Conservation (phyloP, 2,888 invertebrate genomes). For the Eledona agricola region DNA sequence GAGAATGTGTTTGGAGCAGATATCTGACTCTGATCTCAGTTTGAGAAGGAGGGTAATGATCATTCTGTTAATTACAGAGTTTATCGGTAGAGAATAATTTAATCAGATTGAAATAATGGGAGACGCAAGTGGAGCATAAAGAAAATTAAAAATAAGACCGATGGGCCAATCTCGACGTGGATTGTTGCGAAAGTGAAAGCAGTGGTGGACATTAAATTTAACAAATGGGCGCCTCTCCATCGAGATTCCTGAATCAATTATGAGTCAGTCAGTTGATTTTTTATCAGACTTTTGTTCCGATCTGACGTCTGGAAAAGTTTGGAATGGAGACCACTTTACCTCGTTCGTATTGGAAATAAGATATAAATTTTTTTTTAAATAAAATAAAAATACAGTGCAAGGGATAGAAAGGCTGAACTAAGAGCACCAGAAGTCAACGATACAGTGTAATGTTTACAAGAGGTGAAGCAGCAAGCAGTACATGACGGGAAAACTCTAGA, state of each 20-base stretch:
- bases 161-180: slow-evolving; percentile 36
- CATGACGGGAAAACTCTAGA: no score
- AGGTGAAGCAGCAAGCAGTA: no score
- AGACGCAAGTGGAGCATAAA: slow-evolving; percentile 38
- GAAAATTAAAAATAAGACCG: slow-evolving; percentile 46
- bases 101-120: slow-evolving; percentile 51
- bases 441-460: no score
- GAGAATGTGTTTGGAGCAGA: slow-evolving; percentile 41
- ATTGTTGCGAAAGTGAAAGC: slow-evolving; percentile 43
- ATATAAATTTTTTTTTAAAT: slow-evolving; percentile 7
- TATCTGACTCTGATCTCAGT: slow-evolving; percentile 43
- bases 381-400: no score
- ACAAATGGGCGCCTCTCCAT: slow-evolving; percentile 41
- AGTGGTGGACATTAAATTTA: slow-evolving; percentile 40
- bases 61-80: slow-evolving; percentile 55
- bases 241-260: slow-evolving; percentile 39
- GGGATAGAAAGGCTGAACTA: no score
- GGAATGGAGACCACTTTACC: slow-evolving; percentile 1
- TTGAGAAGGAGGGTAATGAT: slow-evolving; percentile 47
- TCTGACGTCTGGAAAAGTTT: slow-evolving; percentile 3
- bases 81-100: slow-evolving; percentile 56
- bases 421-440: no score
- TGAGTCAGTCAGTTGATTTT: no score
- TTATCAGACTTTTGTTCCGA: slow-evolving; percentile 23
- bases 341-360: slow-evolving; percentile 5